Percentiles rank a stretch among this genome's conserved stretches.
phyloP scores from a whole-genome alignment of 2,113 vertebrate genomes.

The Pteropus alecto region DNA sequence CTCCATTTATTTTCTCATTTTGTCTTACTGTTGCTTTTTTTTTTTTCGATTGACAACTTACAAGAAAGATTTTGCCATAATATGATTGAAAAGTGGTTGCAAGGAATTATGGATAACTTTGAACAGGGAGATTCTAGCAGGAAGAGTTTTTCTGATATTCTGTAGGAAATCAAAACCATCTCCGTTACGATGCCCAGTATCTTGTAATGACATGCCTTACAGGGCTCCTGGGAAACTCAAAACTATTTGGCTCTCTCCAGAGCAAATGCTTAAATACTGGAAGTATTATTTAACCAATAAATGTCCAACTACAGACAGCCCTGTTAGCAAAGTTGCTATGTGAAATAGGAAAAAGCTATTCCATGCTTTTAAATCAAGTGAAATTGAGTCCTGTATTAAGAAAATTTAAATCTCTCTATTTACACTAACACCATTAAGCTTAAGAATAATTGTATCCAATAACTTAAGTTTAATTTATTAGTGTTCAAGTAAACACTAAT shows the following conservation, averaged over 20 bases:
- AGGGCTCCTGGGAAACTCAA: neutral
- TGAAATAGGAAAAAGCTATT: neutral
- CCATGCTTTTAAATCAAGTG: neutral
- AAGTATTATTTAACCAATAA: neutral
- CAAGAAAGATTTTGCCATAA: neutral
- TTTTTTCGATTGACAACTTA: neutral
- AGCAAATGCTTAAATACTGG: neutral
- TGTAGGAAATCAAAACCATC: neutral
- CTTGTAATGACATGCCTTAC: neutral
- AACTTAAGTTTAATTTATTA: neutral
- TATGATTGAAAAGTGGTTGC: neutral
- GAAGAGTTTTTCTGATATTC: neutral
- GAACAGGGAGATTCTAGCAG: neutral
- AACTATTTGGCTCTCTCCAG: neutral
- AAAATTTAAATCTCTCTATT: neutral
- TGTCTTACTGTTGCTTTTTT: neutral
- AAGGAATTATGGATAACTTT: neutral
- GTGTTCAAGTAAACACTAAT: neutral
- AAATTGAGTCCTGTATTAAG: neutral
- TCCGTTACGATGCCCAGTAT: neutral
- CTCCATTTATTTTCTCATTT: neutral
- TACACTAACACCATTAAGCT: neutral
- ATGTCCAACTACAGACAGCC: neutral
- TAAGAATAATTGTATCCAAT: neutral
- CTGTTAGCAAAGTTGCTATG: neutral